These are phyloP conservation scores for Salvelinus namaycush DNA, from an alignment of 2,113 vertebrate species.

Conservation along the genomic window DNA sequence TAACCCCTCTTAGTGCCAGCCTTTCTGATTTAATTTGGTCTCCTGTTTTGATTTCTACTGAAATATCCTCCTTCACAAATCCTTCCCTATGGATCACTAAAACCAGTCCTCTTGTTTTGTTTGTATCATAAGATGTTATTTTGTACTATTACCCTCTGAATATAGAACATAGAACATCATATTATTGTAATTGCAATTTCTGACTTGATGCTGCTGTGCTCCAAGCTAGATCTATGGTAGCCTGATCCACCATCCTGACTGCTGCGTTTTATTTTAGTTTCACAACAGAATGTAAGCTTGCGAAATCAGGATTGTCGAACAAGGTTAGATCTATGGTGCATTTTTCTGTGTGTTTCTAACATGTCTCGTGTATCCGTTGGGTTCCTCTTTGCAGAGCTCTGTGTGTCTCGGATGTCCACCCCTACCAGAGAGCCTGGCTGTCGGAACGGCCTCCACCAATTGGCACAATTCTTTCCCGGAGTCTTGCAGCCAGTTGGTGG, in stretches of 20 bases:
- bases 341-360: neutral
- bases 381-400: constrained; percentile 59
- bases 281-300: no score
- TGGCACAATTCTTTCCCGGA: constrained; percentile 77
- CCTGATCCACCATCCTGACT: no score
- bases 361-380: neutral
- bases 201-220: neutral
- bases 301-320: no score
- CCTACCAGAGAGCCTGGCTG: constrained; percentile 55
- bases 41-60: neutral
- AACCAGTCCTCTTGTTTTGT: neutral
- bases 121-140: no score
- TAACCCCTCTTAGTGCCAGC: neutral
- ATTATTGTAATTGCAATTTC: neutral
- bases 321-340: neutral
- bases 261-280: no score
- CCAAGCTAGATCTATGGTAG: neutral
- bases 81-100: neutral
- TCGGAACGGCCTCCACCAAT: constrained; percentile 64
- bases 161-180: no score
- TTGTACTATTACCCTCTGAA: no score
- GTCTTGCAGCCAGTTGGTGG: neutral
- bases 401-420: constrained; percentile 34
- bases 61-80: neutral
- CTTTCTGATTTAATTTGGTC: neutral